A percentile compares a stretch with the other conserved stretches of the same genome.
Conservation (phyloP, 2,113 vertebrate species). For the Suricata suricatta region DNA sequence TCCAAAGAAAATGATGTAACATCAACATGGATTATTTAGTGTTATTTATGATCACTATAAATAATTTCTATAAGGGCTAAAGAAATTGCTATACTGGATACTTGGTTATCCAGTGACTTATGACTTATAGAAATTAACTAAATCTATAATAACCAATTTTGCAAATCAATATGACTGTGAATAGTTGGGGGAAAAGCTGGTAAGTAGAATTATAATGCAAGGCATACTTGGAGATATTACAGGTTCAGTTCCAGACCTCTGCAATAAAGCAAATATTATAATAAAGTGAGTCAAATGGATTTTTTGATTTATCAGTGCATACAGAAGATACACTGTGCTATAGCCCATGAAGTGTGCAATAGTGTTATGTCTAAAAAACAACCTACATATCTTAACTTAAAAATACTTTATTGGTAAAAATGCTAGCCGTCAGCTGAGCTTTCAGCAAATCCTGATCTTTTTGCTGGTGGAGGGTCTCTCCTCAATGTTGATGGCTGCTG, state of each 20-base stretch:
- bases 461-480: neutral
- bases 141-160: conserved; percentile 1
- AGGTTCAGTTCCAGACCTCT: neutral
- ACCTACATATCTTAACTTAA: neutral
- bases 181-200: neutral
- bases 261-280: neutral
- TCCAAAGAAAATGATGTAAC: neutral
- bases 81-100: neutral
- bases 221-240: neutral
- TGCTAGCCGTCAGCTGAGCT: neutral
- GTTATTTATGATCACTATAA: neutral
- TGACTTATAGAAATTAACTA: neutral
- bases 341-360: neutral
- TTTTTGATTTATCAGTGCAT: neutral
- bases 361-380: neutral
- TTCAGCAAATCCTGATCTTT: neutral
- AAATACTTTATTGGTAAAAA: neutral
- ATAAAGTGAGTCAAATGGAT: neutral
- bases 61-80: neutral
- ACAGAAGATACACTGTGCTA: neutral
- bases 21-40: neutral
- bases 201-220: neutral
- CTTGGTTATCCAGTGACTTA: neutral
- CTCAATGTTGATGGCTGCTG: neutral
- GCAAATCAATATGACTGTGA: neutral